Base-by-base conservation (phyloP, 2,888 invertebrate genomes). In the Trissolcus japonicus region DNA sequence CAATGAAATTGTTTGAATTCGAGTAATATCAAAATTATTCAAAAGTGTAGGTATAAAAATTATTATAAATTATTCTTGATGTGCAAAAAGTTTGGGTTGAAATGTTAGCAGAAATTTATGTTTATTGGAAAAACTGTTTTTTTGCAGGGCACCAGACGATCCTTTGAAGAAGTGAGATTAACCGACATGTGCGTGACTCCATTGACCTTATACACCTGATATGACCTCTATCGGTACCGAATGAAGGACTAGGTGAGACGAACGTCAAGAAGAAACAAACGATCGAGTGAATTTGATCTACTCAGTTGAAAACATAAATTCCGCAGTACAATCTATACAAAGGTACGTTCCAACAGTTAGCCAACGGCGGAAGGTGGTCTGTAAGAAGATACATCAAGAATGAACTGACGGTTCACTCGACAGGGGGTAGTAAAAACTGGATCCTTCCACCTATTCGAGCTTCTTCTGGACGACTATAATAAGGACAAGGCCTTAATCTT, bases 371-470 rank as follows among this genome's bases (percentile, higher is more conserved):
- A 85, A 84, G 83, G 84, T 81, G 83, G 84, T 81, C 81, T 71
- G 80, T 76, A 78, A 83, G 84, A 82, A 87, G 86, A 87, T 87
- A 86, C 86, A 87, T 87, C 86, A 87, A 87, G 87, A 87, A 86
- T 85, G 86, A 83, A 83, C 84, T 86, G 87, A 87, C 86, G 86
- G 85, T 86, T 84, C 85, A 85, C 84, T 87, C 65, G 65, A 74
- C 74, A 77, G 73, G 78, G 76, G 78, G 80, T 82, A 78, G 86
- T 86, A 87, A 88, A 87, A 88, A 87, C 87, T 87, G 86, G 87
- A 87, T 87, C 87, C 80, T 81, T 82, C 82, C 81, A 79, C 67
- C 80, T 81, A 82, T 83, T 82, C 82, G 81, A 76, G 80, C 79
- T 79, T 81, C 80, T 80, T 67, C 77, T 71, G 80, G 21, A 53